phyloP scores from a whole-genome alignment of 1,140 invertebrate species.

The Drosophila micromelanica region DNA sequence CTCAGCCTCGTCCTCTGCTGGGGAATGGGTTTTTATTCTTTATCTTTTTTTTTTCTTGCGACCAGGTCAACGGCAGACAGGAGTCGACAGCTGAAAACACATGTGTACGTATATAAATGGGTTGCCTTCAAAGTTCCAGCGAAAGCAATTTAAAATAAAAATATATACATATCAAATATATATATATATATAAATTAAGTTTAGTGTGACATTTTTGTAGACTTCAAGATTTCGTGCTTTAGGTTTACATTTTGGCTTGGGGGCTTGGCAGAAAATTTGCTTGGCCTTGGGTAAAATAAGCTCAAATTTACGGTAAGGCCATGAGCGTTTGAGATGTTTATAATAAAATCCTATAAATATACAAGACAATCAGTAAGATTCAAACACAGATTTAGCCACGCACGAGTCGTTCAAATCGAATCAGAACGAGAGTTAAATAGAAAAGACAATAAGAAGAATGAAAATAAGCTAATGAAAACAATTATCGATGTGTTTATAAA shows the following conservation, averaged over 20 bases:
- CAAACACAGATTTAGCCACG: too few relatives aligned
- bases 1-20: background rate
- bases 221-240: background rate
- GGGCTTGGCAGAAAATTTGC: too few relatives aligned
- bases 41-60: slow-evolving; percentile 8
- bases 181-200: slow-evolving; percentile 2
- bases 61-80: slow-evolving; percentile 39
- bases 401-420: too few relatives aligned
- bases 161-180: background rate
- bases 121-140: slow-evolving; percentile 36
- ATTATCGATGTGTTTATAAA: too few relatives aligned
- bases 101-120: slow-evolving; percentile 26
- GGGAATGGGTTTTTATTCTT: slow-evolving; percentile 11
- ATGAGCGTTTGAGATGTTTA: too few relatives aligned
- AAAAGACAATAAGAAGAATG: too few relatives aligned
- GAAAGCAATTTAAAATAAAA: slow-evolving; percentile 32
- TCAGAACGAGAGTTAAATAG: too few relatives aligned
- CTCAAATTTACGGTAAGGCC: too few relatives aligned
- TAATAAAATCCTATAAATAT: too few relatives aligned
- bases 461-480: too few relatives aligned
- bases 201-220: background rate
- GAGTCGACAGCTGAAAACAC: background rate
- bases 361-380: too few relatives aligned
- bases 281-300: too few relatives aligned
- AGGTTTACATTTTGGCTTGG: background rate